Percentiles rank a stretch among this genome's conserved stretches.
phyloP scores from a whole-genome alignment of 2,113 vertebrate genomes.

The Pseudorectes ferrugineus region DNA sequence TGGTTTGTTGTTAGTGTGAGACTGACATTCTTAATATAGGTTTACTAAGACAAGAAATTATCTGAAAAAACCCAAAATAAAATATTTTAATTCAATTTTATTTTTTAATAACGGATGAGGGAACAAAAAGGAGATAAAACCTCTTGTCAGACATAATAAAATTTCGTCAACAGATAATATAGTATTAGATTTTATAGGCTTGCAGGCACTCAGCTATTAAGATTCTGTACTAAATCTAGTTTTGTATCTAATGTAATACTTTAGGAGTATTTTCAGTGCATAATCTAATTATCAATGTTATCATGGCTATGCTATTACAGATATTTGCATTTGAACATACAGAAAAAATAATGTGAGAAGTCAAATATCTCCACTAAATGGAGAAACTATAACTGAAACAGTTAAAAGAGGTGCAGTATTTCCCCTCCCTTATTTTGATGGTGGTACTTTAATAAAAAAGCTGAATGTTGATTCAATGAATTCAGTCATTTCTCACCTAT shows the following conservation, averaged over 20 bases:
- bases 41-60: neutral
- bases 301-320: neutral
- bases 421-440: neutral
- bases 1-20: neutral
- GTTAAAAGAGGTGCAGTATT: neutral
- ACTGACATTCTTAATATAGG: neutral
- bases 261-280: neutral
- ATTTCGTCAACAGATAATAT: neutral
- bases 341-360: neutral
- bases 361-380: neutral
- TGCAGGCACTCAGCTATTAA: neutral
- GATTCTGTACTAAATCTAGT: neutral
- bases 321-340: neutral
- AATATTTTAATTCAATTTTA: neutral
- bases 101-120: neutral
- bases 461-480: neutral
- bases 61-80: neutral
- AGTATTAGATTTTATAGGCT: neutral
- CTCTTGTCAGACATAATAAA: neutral
- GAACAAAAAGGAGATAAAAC: neutral
- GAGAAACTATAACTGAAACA: neutral
- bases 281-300: neutral
- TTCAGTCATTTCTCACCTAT: neutral
- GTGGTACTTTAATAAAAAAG: neutral
- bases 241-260: neutral